Base-by-base conservation (phyloP, 2,113 vertebrate species). In the Chunga burmeisteri region DNA sequence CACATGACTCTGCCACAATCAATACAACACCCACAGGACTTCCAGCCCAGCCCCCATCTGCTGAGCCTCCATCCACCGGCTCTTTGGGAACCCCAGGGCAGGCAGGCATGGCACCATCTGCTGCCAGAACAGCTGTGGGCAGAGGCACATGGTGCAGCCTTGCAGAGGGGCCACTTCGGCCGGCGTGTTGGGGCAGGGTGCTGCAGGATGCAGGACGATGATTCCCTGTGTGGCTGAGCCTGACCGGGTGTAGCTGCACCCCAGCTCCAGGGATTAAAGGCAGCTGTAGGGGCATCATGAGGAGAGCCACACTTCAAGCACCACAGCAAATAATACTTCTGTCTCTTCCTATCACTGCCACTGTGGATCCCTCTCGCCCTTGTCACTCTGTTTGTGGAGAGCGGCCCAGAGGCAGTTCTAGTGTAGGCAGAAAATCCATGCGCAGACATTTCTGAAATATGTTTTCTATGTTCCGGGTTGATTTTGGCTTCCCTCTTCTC, bases 91-190 rank as follows among this genome's bases (percentile, higher is more conserved):
- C 6, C 36, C 25, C 21, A 22, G 13, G 13, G 40, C 21, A 36
- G 4, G 19, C 6, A 2, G 16, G 7, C 38, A 53, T 0, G 2
- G 16, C n/a, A 38, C 16, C 0, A 0, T 21, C 42, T 2, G 3
- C 50, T 78, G 7, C 34, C 29, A 19, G 27, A 65, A 36, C 2
- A 2, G n/a, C 42, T 3, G 2, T 19, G 36, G 36, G 16, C 49
- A 29, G 38, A 1, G 1, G 13, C 30, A 34, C n/a, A 10, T 5
- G 6, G 16, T 2, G 3, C 27, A 26, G 32, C 19, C 42, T 65
- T 2, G 3, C 23, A 34, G 20, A 0, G 0, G 10, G 30, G 40
- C 40, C 0, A 0, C 26, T 62, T 44, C 29, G 59, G 15, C 5
- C 36, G 26, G 16, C 23, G 21, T 2, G 1, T 11, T 11, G 25